Conservation (phyloP, 2,888 invertebrate species). For the Aspidiotus rigidus region DNA sequence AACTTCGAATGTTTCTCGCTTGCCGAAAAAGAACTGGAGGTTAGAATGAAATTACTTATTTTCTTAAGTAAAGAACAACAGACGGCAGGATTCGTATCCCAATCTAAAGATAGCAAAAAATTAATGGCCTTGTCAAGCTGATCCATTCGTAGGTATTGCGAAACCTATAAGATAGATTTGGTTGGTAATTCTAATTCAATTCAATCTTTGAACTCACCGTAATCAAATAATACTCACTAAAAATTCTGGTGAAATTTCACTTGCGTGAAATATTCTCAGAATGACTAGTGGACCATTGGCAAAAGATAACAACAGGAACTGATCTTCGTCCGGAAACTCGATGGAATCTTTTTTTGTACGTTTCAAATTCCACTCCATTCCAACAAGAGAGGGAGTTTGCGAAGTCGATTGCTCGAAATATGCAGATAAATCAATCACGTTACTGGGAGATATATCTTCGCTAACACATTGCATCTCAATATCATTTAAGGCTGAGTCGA, state of each 20-base stretch:
- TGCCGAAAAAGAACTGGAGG: slow-evolving; percentile 49
- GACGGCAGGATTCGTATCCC: slow-evolving; percentile 65
- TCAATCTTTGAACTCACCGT: slow-evolving; percentile 7
- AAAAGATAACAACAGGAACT: slow-evolving; percentile 18
- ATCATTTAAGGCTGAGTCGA: slow-evolving; percentile 60
- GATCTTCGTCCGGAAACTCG: slow-evolving; percentile 9
- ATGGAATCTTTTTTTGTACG: not conserved
- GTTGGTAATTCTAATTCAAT: not conserved
- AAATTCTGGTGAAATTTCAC: slow-evolving; percentile 44
- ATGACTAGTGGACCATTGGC: slow-evolving; percentile 51
- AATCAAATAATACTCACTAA: slow-evolving; percentile 45
- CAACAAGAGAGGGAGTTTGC: not conserved
- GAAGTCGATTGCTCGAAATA: slow-evolving; percentile 46
- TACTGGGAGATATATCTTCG: slow-evolving; percentile 55
- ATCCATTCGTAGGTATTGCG: slow-evolving; percentile 51
- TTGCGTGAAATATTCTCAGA: slow-evolving; percentile 49
- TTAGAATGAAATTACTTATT: slow-evolving; percentile 58
- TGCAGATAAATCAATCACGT: slow-evolving; percentile 55
- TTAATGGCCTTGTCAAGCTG: slow-evolving; percentile 61
- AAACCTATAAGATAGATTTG: slow-evolving; percentile 5
- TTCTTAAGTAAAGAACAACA: slow-evolving; percentile 66
- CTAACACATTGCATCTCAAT: slow-evolving; percentile 57
- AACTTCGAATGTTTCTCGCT: slow-evolving; percentile 56
- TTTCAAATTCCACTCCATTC: slow-evolving; percentile 22
- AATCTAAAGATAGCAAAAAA: slow-evolving; percentile 59